Conservation (phyloP, 2,113 vertebrate genomes). For the Grantiella picta region DNA sequence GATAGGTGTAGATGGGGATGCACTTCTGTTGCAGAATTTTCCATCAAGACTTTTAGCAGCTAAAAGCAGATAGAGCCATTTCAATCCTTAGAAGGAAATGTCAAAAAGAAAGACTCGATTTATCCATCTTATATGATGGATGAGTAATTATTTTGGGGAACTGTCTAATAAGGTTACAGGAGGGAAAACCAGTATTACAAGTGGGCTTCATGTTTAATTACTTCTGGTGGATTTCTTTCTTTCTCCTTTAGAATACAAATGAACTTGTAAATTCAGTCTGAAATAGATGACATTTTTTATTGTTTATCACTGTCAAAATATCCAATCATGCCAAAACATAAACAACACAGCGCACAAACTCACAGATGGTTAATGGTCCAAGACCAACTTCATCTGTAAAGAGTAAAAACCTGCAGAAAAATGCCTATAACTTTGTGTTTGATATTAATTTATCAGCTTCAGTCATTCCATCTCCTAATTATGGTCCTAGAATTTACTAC, state of each 20-base stretch:
- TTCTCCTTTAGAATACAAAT: background rate
- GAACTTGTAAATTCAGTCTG: background rate
- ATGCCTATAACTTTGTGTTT: background rate
- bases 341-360: background rate
- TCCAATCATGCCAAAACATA: background rate
- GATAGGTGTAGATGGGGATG: fast-evolving
- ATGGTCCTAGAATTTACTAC: background rate
- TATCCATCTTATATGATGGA: background rate
- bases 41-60: background rate
- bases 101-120: background rate
- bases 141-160: background rate
- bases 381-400: background rate
- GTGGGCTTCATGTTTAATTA: background rate
- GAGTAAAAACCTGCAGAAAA: background rate
- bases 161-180: background rate
- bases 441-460: background rate
- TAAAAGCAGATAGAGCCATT: background rate
- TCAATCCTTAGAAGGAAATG: background rate
- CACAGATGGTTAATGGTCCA: background rate
- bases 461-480: background rate
- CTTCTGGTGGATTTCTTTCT: background rate
- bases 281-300: background rate
- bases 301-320: background rate
- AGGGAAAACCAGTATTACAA: background rate
- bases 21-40: background rate